Evolutionary conservation across 2,888 invertebrate genomes (phyloP).

Genomic region (Tenthredo scrophulariae): DNA sequence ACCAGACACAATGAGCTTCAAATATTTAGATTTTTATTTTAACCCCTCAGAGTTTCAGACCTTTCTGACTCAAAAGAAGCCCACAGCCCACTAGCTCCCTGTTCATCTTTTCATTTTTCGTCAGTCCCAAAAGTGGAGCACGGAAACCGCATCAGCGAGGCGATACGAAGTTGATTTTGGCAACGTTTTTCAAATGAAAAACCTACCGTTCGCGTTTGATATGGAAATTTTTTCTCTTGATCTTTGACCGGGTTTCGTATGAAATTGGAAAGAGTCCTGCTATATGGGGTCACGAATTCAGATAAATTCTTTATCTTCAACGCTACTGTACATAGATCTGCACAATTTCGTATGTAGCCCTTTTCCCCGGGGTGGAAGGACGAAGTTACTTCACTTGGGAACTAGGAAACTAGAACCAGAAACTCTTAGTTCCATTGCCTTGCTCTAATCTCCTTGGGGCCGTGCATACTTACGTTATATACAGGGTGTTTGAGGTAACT

Average conservation of each 20-base stretch:
- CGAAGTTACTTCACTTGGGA: conserved; percentile 18
- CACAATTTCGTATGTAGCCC: neutral
- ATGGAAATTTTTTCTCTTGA: conserved; percentile 29
- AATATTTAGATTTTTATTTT: neutral
- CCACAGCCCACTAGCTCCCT: neutral
- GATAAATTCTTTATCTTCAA: conserved; percentile 1
- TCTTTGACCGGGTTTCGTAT: neutral
- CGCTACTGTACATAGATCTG: neutral
- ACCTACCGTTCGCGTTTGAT: conserved; percentile 12
- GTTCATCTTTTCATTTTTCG: neutral
- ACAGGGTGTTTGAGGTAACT: neutral
- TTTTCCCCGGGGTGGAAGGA: neutral
- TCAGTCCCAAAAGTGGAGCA: neutral
- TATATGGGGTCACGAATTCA: neutral
- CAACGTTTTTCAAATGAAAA: neutral
- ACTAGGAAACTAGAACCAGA: conserved; percentile 27
- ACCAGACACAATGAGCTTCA: neutral
- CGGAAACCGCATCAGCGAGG: neutral
- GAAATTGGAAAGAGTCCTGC: neutral
- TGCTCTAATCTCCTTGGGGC: conserved; percentile 22
- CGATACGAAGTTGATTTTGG: conserved; percentile 12
- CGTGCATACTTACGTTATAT: conserved; percentile 17
- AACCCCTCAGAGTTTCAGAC: neutral
- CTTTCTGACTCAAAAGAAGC: neutral
- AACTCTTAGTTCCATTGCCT: conserved; percentile 26